phyloP scores from a whole-genome alignment of 2,797 vertebrate genomes.

The Lagodon rhomboides region DNA sequence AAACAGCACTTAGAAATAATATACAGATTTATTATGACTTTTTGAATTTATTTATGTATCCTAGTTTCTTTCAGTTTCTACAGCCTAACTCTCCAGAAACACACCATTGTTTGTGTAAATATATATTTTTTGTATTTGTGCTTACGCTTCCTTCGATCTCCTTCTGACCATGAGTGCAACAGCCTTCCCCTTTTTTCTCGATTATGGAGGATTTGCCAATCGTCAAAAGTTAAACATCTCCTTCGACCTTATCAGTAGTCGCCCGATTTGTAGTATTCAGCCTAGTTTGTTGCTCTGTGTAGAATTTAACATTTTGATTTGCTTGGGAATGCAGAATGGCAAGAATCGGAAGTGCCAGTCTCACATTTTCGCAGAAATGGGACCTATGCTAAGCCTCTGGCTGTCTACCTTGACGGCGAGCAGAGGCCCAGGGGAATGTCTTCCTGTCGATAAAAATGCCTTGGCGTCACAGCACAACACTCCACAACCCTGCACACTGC shows the following conservation, averaged over 20 bases:
- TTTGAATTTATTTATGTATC: slow-evolving; percentile 72
- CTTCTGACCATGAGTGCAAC: slow-evolving; percentile 30
- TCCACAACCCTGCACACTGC: slow-evolving; percentile 41
- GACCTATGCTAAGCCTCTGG: slow-evolving; percentile 52
- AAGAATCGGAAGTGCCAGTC: slow-evolving; percentile 54
- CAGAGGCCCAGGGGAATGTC: slow-evolving; percentile 52
- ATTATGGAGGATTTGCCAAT: neutral
- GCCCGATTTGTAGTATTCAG: neutral
- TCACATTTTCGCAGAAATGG: slow-evolving; percentile 41
- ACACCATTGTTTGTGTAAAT: slow-evolving; percentile 53
- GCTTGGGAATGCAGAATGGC: slow-evolving; percentile 38
- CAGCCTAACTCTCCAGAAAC: slow-evolving; percentile 33
- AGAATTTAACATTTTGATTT: slow-evolving; percentile 12
- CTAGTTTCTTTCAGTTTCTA: slow-evolving; percentile 61
- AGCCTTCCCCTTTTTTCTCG: neutral
- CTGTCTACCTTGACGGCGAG: slow-evolving; percentile 25
- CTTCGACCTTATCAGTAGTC: neutral
- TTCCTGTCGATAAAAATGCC: slow-evolving; percentile 73
- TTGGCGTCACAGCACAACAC: slow-evolving; percentile 59
- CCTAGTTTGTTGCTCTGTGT: slow-evolving; percentile 22
- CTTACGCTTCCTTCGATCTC: slow-evolving; percentile 42
- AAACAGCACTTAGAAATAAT: slow-evolving; percentile 58
- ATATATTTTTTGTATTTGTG: slow-evolving; percentile 50
- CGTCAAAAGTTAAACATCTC: slow-evolving; percentile 21
- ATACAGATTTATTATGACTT: slow-evolving; percentile 71